These are phyloP conservation scores for Cyclargus thomasi DNA, from an alignment of 1,140 invertebrate genomes.

Conservation along the genomic window DNA sequence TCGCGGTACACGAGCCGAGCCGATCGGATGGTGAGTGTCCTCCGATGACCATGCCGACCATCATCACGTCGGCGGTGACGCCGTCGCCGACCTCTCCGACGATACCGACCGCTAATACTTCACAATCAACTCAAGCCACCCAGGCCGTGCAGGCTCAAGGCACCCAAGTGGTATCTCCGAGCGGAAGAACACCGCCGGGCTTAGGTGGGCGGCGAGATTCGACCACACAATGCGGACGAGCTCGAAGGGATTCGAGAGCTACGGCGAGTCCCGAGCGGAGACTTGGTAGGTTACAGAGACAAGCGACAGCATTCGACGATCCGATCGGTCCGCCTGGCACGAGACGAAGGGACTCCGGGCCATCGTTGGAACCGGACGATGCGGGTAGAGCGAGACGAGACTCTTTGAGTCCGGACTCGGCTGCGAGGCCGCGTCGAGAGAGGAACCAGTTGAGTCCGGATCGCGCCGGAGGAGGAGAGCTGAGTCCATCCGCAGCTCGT, in stretches of 20 bases:
- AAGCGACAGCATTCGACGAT: constrained; percentile 92
- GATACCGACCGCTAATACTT: constrained; percentile 45
- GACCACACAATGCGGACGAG: constrained; percentile 85
- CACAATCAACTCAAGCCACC: constrained; percentile 42
- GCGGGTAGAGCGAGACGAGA: constrained; percentile 85
- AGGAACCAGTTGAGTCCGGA: constrained; percentile 87
- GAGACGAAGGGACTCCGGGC: constrained; percentile 81
- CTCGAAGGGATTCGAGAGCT: constrained; percentile 80
- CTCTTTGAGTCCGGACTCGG: constrained; percentile 91
- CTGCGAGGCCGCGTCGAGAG: constrained; percentile 81
- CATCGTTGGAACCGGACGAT: constrained; percentile 86
- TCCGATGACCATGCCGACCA: constrained; percentile 84
- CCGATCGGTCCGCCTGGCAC: constrained; percentile 82
- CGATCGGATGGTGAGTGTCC: constrained; percentile 76
- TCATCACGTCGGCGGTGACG: constrained; percentile 87
- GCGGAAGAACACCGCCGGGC: constrained; percentile 74
- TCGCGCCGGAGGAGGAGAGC: constrained; percentile 80
- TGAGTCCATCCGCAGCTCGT: constrained; percentile 80
- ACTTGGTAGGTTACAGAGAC: constrained; percentile 84
- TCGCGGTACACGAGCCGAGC: constrained; percentile 63
- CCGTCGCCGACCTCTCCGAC: constrained; percentile 85
- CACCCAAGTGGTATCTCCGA: constrained; percentile 69
- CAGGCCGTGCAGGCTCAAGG: constrained; percentile 55
- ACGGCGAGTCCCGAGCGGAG: constrained; percentile 83
- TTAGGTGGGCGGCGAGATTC: constrained; percentile 84